Evolutionary conservation across 2,113 vertebrate species (phyloP), one percentile per base, ranked within the genome.

Genomic region (Silurus asotus): DNA sequence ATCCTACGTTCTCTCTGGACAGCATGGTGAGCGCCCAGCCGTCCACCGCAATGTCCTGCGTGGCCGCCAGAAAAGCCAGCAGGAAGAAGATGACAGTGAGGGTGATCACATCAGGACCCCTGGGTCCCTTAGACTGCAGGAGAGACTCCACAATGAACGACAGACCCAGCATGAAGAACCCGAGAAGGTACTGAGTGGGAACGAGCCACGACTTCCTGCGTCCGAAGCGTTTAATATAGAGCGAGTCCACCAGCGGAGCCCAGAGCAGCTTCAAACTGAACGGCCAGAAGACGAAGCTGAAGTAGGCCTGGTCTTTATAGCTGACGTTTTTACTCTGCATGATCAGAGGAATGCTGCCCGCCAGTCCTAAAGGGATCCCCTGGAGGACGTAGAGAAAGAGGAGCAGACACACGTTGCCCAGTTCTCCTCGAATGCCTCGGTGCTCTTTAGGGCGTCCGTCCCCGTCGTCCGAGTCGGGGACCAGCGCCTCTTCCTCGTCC

Each of bases 1-100:
- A 99, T 49, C 98, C 98, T 88, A 99, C 98, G 25, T 99, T 99
- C 90, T 99, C 95, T 80, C 96, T 93, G 55, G 98, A 99, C 69
- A 99, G 88, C 98, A 99, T 99, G 8, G 98, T 99, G 9, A 99
- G 93, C 10, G 98, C 98, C 98, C 98, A 99, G 84, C 98, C 98
- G 6, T 99, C 98, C 88, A 99, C 98, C 0, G 97, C 98, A 17
- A 99, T 96, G 92, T 99, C 98, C 95, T 99, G 98, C 6, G 98
- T 99, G n/a, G 98, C 98, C 1, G 98, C 98, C 89, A 99, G 93
- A 89, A 99, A 99, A 79, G 97, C 96, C 65, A 99, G 96, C 92
- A 99, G 90, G 87, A 99, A 99, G 93, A 99, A 99, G 20, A 96
- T 95, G 7, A 91, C 94, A 0, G 98, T 99, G 53, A 99, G 94